A percentile compares a stretch with the other conserved stretches of the same genome.
phyloP scores from a whole-genome alignment of 2,113 vertebrate species.

The Chelonoidis abingdonii region DNA sequence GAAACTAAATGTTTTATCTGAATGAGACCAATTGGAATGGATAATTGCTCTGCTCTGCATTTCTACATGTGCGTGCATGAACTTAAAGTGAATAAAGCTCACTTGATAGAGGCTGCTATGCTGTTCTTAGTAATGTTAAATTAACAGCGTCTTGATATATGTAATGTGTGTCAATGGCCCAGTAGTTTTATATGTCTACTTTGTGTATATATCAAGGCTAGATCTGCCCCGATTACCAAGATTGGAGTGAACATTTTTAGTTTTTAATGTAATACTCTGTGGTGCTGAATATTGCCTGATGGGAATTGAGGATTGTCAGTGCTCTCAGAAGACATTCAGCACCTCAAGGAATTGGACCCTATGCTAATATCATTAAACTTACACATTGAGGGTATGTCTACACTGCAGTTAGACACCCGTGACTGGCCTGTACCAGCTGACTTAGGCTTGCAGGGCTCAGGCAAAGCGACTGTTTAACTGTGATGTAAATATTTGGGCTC shows the following conservation, averaged over 20 bases:
- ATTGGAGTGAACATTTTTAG: conserved; percentile 12
- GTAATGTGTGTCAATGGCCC: neutral
- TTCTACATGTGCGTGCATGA: neutral
- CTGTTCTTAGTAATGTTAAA: neutral
- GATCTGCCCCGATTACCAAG: neutral
- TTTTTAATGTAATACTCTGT: neutral
- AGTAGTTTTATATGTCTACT: neutral
- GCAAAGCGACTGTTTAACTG: neutral
- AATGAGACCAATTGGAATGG: neutral
- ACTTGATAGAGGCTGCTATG: accelerated
- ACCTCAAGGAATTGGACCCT: neutral
- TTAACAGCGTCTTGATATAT: neutral
- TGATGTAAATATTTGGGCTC: neutral
- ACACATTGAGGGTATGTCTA: neutral
- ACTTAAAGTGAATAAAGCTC: neutral
- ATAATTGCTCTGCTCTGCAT: neutral
- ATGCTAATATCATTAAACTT: neutral
- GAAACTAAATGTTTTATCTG: neutral
- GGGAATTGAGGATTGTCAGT: neutral
- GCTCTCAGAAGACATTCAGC: conserved; percentile 19
- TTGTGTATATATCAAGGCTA: neutral
- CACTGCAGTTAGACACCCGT: neutral
- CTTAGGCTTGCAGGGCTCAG: neutral
- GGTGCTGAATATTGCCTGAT: conserved; percentile 21
- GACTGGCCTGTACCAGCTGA: neutral